Conservation (phyloP, 1,140 invertebrate species). For the Brachionus plicatilis region DNA sequence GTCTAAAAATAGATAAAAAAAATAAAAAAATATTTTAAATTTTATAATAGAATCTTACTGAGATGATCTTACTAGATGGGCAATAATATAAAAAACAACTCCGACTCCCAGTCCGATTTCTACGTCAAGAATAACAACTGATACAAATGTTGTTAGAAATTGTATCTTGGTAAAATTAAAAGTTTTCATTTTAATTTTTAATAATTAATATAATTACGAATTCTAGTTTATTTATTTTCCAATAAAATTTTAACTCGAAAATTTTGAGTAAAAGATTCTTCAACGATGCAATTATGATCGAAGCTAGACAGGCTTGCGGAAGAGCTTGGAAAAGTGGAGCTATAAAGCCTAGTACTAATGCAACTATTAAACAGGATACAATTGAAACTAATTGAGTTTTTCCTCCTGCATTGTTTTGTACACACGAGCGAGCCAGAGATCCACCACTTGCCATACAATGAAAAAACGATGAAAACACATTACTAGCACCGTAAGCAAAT, state of each 20-base stretch:
- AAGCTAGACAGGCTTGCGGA: slow-evolving; percentile 50
- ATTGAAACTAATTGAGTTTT: slow-evolving; percentile 50
- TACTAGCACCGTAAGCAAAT: slow-evolving; percentile 58
- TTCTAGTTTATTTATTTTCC: slow-evolving; percentile 54
- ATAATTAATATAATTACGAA: slow-evolving; percentile 46
- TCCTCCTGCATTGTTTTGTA: slow-evolving; percentile 57
- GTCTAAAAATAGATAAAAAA: not conserved
- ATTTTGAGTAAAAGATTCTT: slow-evolving; percentile 57
- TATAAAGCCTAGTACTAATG: slow-evolving; percentile 58
- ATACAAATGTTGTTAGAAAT: slow-evolving; percentile 42
- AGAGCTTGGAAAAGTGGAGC: slow-evolving; percentile 54
- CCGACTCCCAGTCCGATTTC: slow-evolving; percentile 45
- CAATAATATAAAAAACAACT: slow-evolving; percentile 40
- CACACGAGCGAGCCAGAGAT: slow-evolving; percentile 58
- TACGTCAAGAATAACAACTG: slow-evolving; percentile 41
- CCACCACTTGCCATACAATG: slow-evolving; percentile 59
- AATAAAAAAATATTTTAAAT: not conserved
- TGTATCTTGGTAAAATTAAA: slow-evolving; percentile 42
- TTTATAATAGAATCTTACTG: slow-evolving; percentile 50
- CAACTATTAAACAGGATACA: slow-evolving; percentile 48
- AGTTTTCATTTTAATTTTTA: not conserved
- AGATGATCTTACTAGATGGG: slow-evolving; percentile 48
- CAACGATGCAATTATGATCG: slow-evolving; percentile 59
- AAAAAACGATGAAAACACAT: slow-evolving; percentile 58
- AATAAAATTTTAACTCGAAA: slow-evolving; percentile 47